Evolutionary conservation across 2,888 invertebrate genomes (phyloP).

Genomic region (Drosophila infuscata): DNA sequence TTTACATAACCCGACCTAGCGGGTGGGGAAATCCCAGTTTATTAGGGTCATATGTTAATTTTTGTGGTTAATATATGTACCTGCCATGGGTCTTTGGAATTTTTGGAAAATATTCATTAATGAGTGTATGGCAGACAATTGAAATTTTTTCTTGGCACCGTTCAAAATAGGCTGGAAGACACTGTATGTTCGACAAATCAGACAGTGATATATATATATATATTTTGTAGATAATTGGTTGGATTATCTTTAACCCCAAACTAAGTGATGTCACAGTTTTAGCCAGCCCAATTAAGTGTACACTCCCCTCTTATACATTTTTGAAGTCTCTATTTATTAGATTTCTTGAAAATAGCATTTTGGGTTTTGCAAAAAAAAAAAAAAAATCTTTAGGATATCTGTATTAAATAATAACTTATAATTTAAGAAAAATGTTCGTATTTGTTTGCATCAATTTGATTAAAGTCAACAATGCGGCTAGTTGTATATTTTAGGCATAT

Average conservation of each 20-base stretch:
- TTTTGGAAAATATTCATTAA: no score
- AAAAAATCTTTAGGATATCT: constrained; percentile 13
- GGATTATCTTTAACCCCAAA: not conserved
- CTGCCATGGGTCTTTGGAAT: no score
- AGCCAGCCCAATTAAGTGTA: not conserved
- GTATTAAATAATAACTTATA: constrained; percentile 48
- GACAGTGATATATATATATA: no score
- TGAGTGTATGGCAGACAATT: no score
- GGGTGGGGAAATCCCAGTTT: no score
- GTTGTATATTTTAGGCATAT: constrained; percentile 45
- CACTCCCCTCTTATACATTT: constrained; percentile 31
- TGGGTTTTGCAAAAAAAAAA: constrained; percentile 50
- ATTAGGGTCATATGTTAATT: no score
- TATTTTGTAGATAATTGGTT: not conserved
- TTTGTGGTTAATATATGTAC: no score
- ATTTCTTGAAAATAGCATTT: constrained; percentile 63
- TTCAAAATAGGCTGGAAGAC: no score
- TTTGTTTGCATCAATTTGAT: constrained; percentile 43
- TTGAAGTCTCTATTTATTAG: constrained; percentile 59
- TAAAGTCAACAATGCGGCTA: constrained; percentile 59
- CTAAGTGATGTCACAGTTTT: not conserved
- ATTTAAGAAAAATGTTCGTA: constrained; percentile 40
- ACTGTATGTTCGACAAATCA: no score
- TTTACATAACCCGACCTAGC: no score
- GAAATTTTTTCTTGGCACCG: no score